A percentile compares a stretch with the other conserved stretches of the same genome.
phyloP scores from a whole-genome alignment of 1,140 invertebrate species.

The Drosophila rufa region DNA sequence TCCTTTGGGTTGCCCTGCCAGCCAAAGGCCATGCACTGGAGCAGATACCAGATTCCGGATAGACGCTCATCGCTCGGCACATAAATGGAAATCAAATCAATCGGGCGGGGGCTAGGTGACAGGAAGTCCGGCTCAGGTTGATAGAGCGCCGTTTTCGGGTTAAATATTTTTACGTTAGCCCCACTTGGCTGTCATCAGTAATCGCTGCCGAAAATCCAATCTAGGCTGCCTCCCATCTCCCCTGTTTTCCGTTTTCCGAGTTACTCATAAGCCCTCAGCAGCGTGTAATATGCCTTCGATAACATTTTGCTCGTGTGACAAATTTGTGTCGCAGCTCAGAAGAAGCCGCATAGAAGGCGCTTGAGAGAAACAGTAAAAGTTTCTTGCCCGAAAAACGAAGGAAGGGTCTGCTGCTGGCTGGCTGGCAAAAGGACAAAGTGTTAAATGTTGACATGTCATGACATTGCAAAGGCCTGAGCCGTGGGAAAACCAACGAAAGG shows the following conservation, averaged over 20 bases:
- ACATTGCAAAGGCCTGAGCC: slow-evolving; percentile 65
- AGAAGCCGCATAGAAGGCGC: slow-evolving; percentile 23
- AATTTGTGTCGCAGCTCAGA: slow-evolving; percentile 64
- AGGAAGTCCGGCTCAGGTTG: slow-evolving; percentile 14
- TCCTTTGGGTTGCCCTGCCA: slow-evolving; percentile 15
- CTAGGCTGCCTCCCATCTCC: background rate
- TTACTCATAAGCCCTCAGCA: slow-evolving; percentile 53
- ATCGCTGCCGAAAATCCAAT: slow-evolving; percentile 30
- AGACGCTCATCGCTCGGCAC: background rate
- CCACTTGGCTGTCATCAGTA: slow-evolving; percentile 15
- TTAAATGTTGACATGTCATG: slow-evolving; percentile 83
- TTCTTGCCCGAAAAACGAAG: slow-evolving; percentile 29
- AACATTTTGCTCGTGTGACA: slow-evolving; percentile 77
- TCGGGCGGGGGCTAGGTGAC: background rate
- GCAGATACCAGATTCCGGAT: background rate
- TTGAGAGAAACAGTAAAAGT: slow-evolving; percentile 58
- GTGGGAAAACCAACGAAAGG: slow-evolving; percentile 28
- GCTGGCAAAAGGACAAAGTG: slow-evolving; percentile 60
- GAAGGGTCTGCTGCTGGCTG: slow-evolving; percentile 5
- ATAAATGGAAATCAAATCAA: slow-evolving; percentile 39
- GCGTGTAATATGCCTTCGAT: slow-evolving; percentile 77
- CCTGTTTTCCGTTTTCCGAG: background rate
- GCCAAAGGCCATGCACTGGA: slow-evolving; percentile 26
- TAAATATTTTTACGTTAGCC: slow-evolving; percentile 39
- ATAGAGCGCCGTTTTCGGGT: slow-evolving; percentile 33